These are phyloP conservation scores for Achlya flavicornis DNA, from an alignment of 2,888 invertebrate species.

Conservation along the genomic window DNA sequence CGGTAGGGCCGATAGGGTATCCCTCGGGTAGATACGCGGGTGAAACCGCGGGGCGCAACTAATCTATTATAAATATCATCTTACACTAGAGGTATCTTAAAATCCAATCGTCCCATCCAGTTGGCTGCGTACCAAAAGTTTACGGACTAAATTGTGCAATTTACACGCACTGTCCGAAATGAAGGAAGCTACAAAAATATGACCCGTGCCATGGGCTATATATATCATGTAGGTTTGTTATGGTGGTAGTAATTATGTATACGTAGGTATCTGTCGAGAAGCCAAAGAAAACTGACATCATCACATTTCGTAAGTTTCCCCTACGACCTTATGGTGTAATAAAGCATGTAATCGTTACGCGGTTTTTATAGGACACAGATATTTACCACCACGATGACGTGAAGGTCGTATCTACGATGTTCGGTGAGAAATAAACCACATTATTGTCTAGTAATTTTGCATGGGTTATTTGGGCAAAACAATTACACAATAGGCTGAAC, in stretches of 20 bases:
- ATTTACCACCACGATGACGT: background rate
- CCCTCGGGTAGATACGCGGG: too few species aligned
- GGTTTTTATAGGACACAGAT: background rate
- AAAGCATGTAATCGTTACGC: conserved; percentile 1
- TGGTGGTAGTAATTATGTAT: background rate
- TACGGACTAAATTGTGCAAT: background rate
- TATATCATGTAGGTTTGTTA: background rate
- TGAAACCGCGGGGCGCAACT: too few species aligned
- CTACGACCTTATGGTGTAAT: conserved; percentile 2
- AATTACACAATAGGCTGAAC: too few species aligned
- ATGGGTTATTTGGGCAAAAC: too few species aligned
- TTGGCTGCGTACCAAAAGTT: background rate
- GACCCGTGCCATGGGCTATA: background rate
- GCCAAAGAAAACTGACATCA: conserved; percentile 13
- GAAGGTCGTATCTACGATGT: background rate
- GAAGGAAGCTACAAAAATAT: conserved; percentile 11
- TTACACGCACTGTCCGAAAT: too few species aligned
- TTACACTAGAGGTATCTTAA: background rate
- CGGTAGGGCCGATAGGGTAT: too few species aligned
- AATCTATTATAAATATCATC: too few species aligned
- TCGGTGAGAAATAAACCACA: background rate
- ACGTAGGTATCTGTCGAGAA: background rate
- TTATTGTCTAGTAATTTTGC: too few species aligned
- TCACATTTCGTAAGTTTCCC: background rate
- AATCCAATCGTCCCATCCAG: background rate